A percentile compares a stretch with the other conserved stretches of the same genome.
Conservation (phyloP, 2,797 vertebrate genomes). For the Erethizon dorsatum region DNA sequence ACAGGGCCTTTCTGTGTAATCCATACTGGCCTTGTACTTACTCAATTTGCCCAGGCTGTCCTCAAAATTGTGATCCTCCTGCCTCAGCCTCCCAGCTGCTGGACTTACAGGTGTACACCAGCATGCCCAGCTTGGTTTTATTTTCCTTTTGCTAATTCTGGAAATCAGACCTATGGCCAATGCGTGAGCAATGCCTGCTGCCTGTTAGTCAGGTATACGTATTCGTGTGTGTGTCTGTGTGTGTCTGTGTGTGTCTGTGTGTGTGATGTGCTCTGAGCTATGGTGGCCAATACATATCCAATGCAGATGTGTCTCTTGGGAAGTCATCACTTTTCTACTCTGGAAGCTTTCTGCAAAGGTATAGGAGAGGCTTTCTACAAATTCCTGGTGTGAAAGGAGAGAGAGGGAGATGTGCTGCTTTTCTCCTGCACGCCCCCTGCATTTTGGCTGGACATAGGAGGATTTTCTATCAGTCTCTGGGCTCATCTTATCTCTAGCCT, state of each 20-base stretch:
- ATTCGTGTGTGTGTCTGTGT: background rate
- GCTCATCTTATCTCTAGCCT: no score
- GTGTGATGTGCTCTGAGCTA: background rate
- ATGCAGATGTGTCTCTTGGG: rapidly evolving
- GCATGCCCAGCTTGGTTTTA: background rate
- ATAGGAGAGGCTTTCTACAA: background rate
- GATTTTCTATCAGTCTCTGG: rapidly evolving
- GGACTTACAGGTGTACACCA: background rate
- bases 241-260: no score
- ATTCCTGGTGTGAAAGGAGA: background rate
- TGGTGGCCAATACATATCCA: rapidly evolving
- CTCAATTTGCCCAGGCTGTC: background rate
- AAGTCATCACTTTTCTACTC: background rate
- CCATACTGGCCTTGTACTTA: background rate
- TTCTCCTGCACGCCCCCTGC: no score
- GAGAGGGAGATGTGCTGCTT: no score
- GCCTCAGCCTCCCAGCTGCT: background rate
- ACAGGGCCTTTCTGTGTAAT: background rate
- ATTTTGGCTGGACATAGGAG: no score
- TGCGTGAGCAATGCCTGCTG: rapidly evolving
- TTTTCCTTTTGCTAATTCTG: background rate
- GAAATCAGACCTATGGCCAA: background rate
- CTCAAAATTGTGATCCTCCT: background rate
- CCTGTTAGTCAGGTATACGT: rapidly evolving
- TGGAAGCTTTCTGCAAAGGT: background rate